Evolutionary conservation across 1,140 invertebrate species (phyloP), one percentile per base, ranked within the genome.

Genomic region (Protaetia brevitarsis): DNA sequence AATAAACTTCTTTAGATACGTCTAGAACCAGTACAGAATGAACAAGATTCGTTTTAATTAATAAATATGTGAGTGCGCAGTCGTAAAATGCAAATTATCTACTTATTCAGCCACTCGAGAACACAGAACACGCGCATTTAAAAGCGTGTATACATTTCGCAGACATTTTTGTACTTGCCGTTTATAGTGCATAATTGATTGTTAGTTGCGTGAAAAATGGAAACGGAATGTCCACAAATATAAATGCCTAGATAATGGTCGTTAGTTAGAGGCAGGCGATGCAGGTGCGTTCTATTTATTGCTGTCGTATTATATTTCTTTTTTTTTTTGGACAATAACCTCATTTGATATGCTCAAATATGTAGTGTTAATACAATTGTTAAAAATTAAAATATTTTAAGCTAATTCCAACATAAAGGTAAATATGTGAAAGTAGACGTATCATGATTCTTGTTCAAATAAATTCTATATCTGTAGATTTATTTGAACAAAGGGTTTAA

Each of bases 11-110:
- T n/a, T n/a, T n/a, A n/a, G n/a, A n/a, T n/a, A n/a, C n/a, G n/a
- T n/a, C 19, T 6, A 51, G 41, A 51, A 23, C 1, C 6, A 8
- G 0, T 51, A 23, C 19, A 51, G 19, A 23, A 23, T 23, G 41
- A 21, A 8, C 41, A 51, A 19, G 16, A 26, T 23, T 5, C 16
- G 11, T 23, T 51, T 51, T 23, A 51, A 51, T 51, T 23, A 51
- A 51, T 51, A 51, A 51, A 51, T 19, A 5, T 51, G 19, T 51
- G 2, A 23, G 10, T 19, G 7, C 41, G 19, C 7, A 23, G 11
- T 51, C 16, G 41, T 51, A 51, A 51, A 51, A 51, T 51, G 41
- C 41, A 51, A 51, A 51, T 51, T 51, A 23, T 8, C 41, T 26
- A 2, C 41, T 7, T n/a, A n/a, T n/a, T n/a, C n/a, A n/a, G n/a